These are phyloP conservation scores for Drosophila guanche DNA, from an alignment of 1,140 invertebrate genomes.

Conservation along the genomic window DNA sequence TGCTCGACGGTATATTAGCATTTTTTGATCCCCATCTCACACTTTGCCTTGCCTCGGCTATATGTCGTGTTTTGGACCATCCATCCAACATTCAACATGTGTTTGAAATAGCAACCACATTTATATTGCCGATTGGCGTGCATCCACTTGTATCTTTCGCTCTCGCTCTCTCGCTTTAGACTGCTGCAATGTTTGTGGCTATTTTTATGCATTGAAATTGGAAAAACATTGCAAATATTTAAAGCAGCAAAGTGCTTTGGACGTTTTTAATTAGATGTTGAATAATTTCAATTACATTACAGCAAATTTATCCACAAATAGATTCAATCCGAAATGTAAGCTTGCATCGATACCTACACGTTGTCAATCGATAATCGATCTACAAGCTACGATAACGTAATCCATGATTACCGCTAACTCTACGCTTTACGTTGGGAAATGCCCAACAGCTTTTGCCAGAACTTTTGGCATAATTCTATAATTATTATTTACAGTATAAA, in stretches of 20 bases:
- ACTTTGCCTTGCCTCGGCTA: not conserved
- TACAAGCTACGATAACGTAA: not conserved
- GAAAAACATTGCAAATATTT: slow-evolving; percentile 62
- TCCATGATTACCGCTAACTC: not conserved
- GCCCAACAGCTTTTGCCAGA: slow-evolving; percentile 7
- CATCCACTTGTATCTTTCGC: slow-evolving; percentile 33
- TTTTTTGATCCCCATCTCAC: slow-evolving; percentile 62
- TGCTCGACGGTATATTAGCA: slow-evolving; percentile 59
- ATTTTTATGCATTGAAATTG: slow-evolving; percentile 55
- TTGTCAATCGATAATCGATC: no score
- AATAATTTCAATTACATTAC: slow-evolving; percentile 12
- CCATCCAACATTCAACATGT: slow-evolving; percentile 62
- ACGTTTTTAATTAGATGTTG: slow-evolving; percentile 59
- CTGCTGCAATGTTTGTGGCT: slow-evolving; percentile 35
- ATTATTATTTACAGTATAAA: slow-evolving; percentile 7
- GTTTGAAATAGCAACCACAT: slow-evolving; percentile 63
- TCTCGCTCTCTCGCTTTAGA: not conserved
- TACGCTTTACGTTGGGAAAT: not conserved
- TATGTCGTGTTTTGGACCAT: slow-evolving; percentile 31
- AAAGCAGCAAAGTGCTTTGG: slow-evolving; percentile 51
- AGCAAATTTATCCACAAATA: slow-evolving; percentile 18
- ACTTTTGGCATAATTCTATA: slow-evolving; percentile 21
- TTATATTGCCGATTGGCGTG: slow-evolving; percentile 34
- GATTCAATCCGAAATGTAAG: slow-evolving; percentile 10
- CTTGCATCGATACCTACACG: not conserved